Evolutionary conservation across 2,888 invertebrate species (phyloP).

Genomic region (Heteromyza rotundicornis): DNA sequence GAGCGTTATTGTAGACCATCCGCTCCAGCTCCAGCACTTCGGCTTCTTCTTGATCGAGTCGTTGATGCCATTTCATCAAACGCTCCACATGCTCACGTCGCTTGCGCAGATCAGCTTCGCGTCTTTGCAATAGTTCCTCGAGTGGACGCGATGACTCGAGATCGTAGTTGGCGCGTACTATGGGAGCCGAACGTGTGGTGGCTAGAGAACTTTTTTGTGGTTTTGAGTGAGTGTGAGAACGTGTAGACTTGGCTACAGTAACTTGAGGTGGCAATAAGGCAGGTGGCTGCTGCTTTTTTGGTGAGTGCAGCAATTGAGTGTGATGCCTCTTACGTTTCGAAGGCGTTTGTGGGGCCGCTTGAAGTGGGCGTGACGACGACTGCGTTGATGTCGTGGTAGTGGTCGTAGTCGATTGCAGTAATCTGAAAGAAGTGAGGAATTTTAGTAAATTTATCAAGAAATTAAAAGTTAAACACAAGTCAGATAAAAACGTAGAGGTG

Average conservation of each 20-base stretch:
- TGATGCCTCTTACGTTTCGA: background rate
- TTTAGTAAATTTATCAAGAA: background rate
- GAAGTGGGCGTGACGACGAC: background rate
- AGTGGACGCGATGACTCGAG: constrained; percentile 43
- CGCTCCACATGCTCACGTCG: constrained; percentile 64
- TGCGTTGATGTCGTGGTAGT: background rate
- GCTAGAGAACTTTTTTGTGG: background rate
- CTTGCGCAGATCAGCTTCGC: constrained; percentile 63
- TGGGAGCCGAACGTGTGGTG: constrained; percentile 25
- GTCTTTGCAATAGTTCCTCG: constrained; percentile 59
- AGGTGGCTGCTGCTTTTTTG: constrained; percentile 13
- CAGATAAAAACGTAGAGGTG: too few relatives aligned
- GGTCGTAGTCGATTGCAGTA: constrained; percentile 17
- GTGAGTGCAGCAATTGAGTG: too few relatives aligned
- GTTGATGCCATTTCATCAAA: constrained; percentile 65
- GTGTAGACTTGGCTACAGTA: too few relatives aligned
- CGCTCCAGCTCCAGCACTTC: constrained; percentile 64
- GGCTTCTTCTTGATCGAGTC: constrained; percentile 65
- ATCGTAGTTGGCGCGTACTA: constrained; percentile 42
- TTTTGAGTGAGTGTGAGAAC: background rate
- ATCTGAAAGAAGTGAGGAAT: constrained; percentile 12
- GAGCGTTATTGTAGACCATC: constrained; percentile 45
- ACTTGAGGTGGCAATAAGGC: too few relatives aligned
- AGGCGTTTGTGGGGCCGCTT: background rate
- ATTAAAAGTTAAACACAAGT: too few relatives aligned